Percentiles rank a stretch among this genome's conserved stretches.
Evolutionary conservation across 2,797 vertebrate genomes (phyloP).

Genomic region (Chaetodon trifasciatus): DNA sequence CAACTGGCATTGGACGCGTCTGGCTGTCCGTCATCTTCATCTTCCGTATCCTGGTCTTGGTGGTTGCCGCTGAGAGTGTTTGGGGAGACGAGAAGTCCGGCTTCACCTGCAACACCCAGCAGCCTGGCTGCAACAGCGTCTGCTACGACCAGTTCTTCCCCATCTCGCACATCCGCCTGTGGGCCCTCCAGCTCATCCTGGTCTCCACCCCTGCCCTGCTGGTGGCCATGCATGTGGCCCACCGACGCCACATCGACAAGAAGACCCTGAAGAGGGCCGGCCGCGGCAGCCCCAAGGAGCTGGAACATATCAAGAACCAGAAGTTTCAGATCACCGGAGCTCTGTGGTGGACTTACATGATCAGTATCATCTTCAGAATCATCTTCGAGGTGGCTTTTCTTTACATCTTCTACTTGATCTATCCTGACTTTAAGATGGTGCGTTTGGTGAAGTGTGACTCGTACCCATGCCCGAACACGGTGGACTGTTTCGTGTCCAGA

Average conservation of each 20-base stretch:
- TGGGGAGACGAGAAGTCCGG: slow-evolving; percentile 98
- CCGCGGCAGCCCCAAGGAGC: slow-evolving; percentile 88
- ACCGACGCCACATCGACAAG: slow-evolving; percentile 95
- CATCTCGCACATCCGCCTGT: slow-evolving; percentile 97
- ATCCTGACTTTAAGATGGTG: slow-evolving; percentile 97
- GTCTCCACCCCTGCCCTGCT: slow-evolving; percentile 97
- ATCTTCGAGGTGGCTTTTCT: slow-evolving; percentile 94
- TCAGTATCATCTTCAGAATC: slow-evolving; percentile 95
- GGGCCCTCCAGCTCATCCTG: slow-evolving; percentile 97
- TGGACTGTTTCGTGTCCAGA: slow-evolving; percentile 97
- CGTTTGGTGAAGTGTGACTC: slow-evolving; percentile 97
- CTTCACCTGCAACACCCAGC: slow-evolving; percentile 98
- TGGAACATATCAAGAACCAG: slow-evolving; percentile 94
- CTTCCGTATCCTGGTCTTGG: slow-evolving; percentile 97
- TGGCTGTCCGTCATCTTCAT: slow-evolving; percentile 99
- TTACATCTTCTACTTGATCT: slow-evolving; percentile 97
- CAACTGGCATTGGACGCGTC: slow-evolving; percentile 95
- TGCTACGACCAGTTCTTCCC: slow-evolving; percentile 99
- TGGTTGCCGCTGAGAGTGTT: slow-evolving; percentile 97
- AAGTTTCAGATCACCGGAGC: slow-evolving; percentile 94
- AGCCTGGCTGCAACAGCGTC: slow-evolving; percentile 98
- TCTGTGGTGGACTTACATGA: slow-evolving; percentile 97
- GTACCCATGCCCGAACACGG: slow-evolving; percentile 96
- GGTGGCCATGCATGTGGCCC: slow-evolving; percentile 98
- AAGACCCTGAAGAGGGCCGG: slow-evolving; percentile 91